phyloP scores from a whole-genome alignment of 1,140 invertebrate species.

The Leptinotarsa defecta region DNA sequence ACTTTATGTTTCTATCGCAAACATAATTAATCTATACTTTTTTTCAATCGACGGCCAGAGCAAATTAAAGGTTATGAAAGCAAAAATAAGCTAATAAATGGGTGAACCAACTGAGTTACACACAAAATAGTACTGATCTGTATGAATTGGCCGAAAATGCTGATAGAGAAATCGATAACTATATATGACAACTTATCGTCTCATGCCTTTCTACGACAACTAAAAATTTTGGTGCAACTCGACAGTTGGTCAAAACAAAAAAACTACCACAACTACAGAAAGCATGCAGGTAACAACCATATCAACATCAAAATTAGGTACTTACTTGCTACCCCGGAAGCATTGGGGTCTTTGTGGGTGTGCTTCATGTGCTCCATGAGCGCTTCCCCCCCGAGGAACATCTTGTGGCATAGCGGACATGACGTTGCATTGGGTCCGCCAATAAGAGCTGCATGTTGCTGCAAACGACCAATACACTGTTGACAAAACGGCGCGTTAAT shows the following conservation, averaged over 20 bases:
- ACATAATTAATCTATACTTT: background rate
- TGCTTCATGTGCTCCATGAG: constrained; percentile 96
- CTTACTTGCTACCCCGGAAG: constrained; percentile 88
- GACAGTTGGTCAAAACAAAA: background rate
- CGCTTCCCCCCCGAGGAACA: constrained; percentile 85
- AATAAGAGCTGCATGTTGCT: constrained; percentile 91
- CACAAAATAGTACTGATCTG: background rate
- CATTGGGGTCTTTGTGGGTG: constrained; percentile 90
- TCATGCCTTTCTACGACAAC: background rate
- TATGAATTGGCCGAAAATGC: background rate
- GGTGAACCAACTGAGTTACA: constrained; percentile 20
- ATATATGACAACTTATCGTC: background rate
- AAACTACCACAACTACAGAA: background rate
- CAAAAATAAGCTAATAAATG: constrained; percentile 13
- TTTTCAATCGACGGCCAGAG: background rate
- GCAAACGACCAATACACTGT: constrained; percentile 65
- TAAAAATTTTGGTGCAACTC: background rate
- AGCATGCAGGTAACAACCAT: background rate
- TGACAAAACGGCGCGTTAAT: constrained; percentile 56
- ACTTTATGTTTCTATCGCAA: background rate
- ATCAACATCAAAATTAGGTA: constrained; percentile 52
- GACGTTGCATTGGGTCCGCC: constrained; percentile 87
- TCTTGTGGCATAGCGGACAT: constrained; percentile 90
- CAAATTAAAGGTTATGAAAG: constrained; percentile 19
- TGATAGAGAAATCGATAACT: constrained; percentile 1